Conservation (phyloP, 2,888 invertebrate genomes). For the Odontocerum albicorne region DNA sequence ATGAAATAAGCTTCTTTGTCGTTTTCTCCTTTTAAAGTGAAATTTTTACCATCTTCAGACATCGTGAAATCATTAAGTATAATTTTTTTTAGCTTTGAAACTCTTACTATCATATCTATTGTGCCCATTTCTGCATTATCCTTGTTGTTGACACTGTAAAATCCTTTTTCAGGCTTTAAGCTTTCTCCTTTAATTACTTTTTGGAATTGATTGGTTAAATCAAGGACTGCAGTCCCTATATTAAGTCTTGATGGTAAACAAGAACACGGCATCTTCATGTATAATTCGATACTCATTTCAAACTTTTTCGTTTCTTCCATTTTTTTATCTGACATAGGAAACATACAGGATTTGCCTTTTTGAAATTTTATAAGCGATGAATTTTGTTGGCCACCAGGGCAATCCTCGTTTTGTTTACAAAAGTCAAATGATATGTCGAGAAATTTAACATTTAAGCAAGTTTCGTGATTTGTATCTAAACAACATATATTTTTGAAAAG, state of each 20-base stretch:
- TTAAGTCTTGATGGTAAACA: background rate
- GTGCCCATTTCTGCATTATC: background rate
- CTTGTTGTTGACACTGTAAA: background rate
- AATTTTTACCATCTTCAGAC: background rate
- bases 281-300: background rate
- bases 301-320: constrained; percentile 3
- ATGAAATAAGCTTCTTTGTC: background rate
- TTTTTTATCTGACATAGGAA: background rate
- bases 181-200: background rate
- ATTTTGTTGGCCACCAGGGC: too few relatives aligned
- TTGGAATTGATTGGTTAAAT: background rate
- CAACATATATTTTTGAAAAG: background rate
- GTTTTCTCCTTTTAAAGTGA: background rate
- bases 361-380: background rate
- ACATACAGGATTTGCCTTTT: constrained; percentile 8
- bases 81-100: background rate
- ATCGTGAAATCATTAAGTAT: constrained; percentile 4
- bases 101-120: background rate
- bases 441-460: background rate
- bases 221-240: background rate
- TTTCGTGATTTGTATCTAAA: background rate
- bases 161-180: background rate
- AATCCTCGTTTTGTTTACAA: background rate
- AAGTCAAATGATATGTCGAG: background rate
- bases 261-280: background rate